Percentiles rank a stretch among this genome's conserved stretches.
Conservation (phyloP, 1,140 invertebrate genomes). For the Littorina saxatilis region DNA sequence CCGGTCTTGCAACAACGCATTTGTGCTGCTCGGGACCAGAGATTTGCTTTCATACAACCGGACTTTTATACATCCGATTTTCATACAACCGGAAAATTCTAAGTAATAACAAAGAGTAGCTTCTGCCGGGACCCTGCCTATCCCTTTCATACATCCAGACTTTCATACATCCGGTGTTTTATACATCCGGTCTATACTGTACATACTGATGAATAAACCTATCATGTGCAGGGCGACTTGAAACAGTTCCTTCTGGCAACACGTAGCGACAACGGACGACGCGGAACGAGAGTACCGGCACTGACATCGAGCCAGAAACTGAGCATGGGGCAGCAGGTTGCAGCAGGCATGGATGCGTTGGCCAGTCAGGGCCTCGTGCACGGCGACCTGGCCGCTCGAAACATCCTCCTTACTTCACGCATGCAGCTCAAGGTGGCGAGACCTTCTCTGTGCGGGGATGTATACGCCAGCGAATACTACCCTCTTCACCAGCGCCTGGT, state of each 20-base stretch:
- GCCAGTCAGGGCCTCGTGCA: slow-evolving; percentile 86
- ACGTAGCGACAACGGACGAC: slow-evolving; percentile 77
- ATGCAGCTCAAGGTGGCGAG: slow-evolving; percentile 86
- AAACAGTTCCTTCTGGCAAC: slow-evolving; percentile 95
- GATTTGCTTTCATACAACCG: too few relatives aligned
- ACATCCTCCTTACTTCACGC: slow-evolving; percentile 91
- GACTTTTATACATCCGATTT: too few relatives aligned
- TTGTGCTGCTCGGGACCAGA: too few relatives aligned
- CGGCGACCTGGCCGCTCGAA: slow-evolving; percentile 93
- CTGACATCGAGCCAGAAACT: slow-evolving; percentile 84
- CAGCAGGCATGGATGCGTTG: slow-evolving; percentile 89
- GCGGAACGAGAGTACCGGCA: slow-evolving; percentile 72
- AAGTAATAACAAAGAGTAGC: too few relatives aligned
- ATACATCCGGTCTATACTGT: too few relatives aligned
- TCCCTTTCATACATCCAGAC: too few relatives aligned
- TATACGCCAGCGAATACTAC: slow-evolving; percentile 89
- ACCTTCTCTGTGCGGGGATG: slow-evolving; percentile 87
- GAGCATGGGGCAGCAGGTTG: slow-evolving; percentile 83
- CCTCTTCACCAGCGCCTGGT: slow-evolving; percentile 78
- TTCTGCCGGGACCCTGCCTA: too few relatives aligned
- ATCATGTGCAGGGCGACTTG: slow-evolving; percentile 85
- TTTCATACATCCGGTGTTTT: too few relatives aligned
- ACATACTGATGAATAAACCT: too few relatives aligned
- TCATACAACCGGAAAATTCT: too few relatives aligned
- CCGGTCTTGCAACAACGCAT: too few relatives aligned